Base-by-base conservation (phyloP, 2,888 invertebrate species). In the Odiellus spinosus region DNA sequence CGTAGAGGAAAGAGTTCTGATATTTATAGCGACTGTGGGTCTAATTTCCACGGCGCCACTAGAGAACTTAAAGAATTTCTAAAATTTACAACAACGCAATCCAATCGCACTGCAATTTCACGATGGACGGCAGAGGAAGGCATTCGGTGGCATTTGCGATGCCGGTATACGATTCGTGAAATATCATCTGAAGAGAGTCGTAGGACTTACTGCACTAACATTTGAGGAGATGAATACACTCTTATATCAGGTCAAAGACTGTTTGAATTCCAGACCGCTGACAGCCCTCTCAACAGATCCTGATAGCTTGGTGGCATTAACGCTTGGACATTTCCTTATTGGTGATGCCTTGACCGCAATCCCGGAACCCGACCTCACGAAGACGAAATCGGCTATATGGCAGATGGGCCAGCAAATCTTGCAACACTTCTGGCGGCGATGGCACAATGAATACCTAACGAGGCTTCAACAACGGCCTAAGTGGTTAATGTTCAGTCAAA, bases 261-360 rank as follows among this genome's bases (percentile, higher is more conserved):
- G 59, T 8, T 45, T 61, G 4, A 63, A 61, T 46, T 59, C 59
- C 6, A 42, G 60, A 3, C 61, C 61, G 2, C 14, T 63, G 1
- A 50, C 50, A 10, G 51, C 56, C 18, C 45, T 59, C 6, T 58
- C 59, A 3, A 20, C 45, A 4, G 58, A 57, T 48, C 52, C 56
- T 8, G 48, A 58, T 20, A 54, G 59, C 39, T 36, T 54, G 6
- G 48, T 42, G 19, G 51, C 56, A 6, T 45, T 62, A 2, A 60
- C 60, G 1, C 61, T 61, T 5, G 59, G 55, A n/a, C 61, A 63
- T 49, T 59, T 62, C 44, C 47, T 63, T 6, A 59, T 61, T 33
- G 59, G 58, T 10, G 20, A 38, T 20, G 44, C 61, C 3, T 45
- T 58, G 1, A 45, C 35, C 5, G 41, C 45, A 1, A 38, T 60